phyloP scores from a whole-genome alignment of 1,140 invertebrate genomes.

The Seison nebaliae region DNA sequence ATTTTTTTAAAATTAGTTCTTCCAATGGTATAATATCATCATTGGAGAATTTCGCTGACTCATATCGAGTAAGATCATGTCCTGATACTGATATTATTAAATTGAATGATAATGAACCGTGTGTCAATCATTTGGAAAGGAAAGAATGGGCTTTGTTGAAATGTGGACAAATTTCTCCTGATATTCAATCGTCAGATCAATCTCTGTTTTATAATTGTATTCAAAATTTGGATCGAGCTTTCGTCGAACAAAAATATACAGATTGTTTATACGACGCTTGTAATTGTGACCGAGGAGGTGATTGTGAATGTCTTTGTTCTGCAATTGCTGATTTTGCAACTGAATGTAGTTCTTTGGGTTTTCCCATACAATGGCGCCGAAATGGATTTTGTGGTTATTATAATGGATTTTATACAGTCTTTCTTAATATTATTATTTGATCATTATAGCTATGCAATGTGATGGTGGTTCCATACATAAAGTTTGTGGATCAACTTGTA shows the following conservation, averaged over 20 bases:
- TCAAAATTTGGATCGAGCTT: slow-evolving; percentile 3
- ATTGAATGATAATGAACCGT: slow-evolving; percentile 7
- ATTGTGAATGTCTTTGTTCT: slow-evolving; percentile 63
- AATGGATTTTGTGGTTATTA: slow-evolving; percentile 50
- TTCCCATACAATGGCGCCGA: slow-evolving; percentile 45
- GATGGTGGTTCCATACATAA: slow-evolving; percentile 45
- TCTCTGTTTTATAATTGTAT: slow-evolving; percentile 7
- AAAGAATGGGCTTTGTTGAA: slow-evolving; percentile 12
- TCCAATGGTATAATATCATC: slow-evolving; percentile 3
- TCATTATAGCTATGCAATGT: slow-evolving; percentile 48
- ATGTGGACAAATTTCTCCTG: slow-evolving; percentile 1
- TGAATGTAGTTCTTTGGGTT: slow-evolving; percentile 38
- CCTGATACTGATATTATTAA: neutral
- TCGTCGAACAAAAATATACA: slow-evolving; percentile 1
- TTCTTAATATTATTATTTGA: slow-evolving; percentile 7
- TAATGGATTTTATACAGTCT: neutral
- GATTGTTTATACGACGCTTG: slow-evolving; percentile 12
- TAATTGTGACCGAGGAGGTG: slow-evolving; percentile 56
- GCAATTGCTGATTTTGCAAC: slow-evolving; percentile 56
- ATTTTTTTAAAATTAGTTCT: neutral
- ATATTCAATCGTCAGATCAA: slow-evolving; percentile 1
- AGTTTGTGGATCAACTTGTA: slow-evolving; percentile 44
- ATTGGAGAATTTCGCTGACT: slow-evolving; percentile 7
- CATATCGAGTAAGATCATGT: slow-evolving; percentile 13
- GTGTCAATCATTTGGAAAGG: slow-evolving; percentile 1